Conservation (phyloP, 2,888 invertebrate species). For the Cataglyphis cursor region DNA sequence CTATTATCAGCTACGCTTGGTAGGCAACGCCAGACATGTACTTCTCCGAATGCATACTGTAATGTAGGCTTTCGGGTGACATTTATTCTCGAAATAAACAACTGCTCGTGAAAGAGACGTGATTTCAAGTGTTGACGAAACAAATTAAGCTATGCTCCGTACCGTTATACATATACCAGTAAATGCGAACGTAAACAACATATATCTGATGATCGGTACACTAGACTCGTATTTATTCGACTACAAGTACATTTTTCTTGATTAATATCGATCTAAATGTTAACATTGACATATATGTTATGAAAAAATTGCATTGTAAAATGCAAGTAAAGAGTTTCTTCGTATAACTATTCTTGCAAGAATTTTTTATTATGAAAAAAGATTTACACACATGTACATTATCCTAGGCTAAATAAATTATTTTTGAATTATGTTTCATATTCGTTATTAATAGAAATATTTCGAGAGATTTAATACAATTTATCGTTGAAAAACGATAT, state of each 20-base stretch:
- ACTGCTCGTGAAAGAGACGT: conserved; percentile 16
- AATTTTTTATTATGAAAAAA: neutral
- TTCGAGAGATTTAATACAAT: neutral
- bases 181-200: neutral
- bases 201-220: neutral
- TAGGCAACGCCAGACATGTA: conserved; percentile 9
- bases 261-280: neutral
- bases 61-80: conserved; percentile 25
- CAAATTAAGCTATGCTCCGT: neutral
- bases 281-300: neutral
- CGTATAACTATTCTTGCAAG: neutral
- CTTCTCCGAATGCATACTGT: conserved; percentile 33
- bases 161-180: neutral
- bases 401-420: no score
- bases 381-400: neutral
- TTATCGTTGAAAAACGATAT: neutral
- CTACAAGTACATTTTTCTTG: neutral
- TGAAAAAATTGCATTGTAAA: neutral
- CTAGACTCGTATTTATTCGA: neutral
- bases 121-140: neutral
- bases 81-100: conserved; percentile 38
- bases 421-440: no score
- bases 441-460: neutral
- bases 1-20: conserved; percentile 20
- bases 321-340: neutral